Conservation (phyloP, 2,113 vertebrate species). For the Gnathonemus longibarbis region DNA sequence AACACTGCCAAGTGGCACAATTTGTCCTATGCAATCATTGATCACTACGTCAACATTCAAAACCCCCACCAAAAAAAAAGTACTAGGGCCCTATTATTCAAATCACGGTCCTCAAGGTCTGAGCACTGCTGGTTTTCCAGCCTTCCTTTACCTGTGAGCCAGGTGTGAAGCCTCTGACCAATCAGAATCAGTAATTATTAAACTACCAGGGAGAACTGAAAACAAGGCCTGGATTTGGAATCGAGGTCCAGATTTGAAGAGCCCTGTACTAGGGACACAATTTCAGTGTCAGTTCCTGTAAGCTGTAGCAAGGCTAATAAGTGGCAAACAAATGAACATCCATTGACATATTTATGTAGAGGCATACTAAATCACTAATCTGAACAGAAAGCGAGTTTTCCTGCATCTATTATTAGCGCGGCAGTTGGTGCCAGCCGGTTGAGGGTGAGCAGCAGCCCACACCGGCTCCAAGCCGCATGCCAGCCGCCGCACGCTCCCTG, state of each 20-base stretch:
- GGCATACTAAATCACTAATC: neutral
- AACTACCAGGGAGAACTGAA: too few relatives aligned
- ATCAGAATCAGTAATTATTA: too few relatives aligned
- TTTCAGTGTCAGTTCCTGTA: neutral
- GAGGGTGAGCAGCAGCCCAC: neutral
- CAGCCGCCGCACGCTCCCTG: neutral
- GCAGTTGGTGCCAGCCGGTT: neutral
- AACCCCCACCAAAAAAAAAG: neutral
- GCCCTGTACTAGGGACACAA: neutral
- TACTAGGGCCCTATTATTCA: neutral
- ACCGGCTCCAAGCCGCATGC: neutral
- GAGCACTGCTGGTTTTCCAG: too few relatives aligned
- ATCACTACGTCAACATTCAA: neutral
- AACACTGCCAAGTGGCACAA: neutral
- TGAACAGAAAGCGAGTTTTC: neutral
- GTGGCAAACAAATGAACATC: neutral
- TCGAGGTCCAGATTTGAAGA: too few relatives aligned
- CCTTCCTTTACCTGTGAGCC: too few relatives aligned
- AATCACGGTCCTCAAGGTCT: too few relatives aligned
- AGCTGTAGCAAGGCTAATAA: neutral
- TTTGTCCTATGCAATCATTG: neutral
- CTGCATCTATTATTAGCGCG: neutral
- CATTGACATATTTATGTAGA: neutral
- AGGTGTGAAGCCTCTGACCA: too few relatives aligned
- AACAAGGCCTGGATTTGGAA: too few relatives aligned